These are phyloP conservation scores for Stictonetta naevosa DNA, from an alignment of 2,113 vertebrate species.

Conservation along the genomic window DNA sequence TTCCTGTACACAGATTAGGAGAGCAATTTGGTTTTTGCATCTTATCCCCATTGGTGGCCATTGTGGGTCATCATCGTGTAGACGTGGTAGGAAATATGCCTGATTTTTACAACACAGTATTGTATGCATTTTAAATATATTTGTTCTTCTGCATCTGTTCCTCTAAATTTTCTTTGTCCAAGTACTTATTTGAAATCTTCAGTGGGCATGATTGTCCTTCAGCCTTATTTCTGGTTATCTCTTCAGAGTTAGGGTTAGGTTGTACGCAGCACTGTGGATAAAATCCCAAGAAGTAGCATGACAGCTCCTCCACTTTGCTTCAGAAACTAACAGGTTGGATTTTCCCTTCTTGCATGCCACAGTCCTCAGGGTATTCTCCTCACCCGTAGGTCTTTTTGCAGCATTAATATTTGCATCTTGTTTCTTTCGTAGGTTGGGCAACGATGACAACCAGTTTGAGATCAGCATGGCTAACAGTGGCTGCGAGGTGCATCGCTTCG, in stretches of 20 bases:
- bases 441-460: constrained; percentile 84
- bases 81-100: background rate
- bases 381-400: background rate
- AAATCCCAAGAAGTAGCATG: background rate
- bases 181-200: background rate
- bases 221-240: background rate
- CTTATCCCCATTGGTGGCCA: background rate
- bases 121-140: background rate
- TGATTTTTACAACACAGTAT: background rate
- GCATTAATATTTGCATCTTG: background rate
- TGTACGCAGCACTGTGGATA: background rate
- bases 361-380: background rate
- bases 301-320: background rate
- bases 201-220: background rate
- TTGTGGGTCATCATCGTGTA: background rate
- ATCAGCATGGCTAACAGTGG: constrained; percentile 80
- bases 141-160: background rate
- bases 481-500: constrained; percentile 93
- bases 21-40: background rate
- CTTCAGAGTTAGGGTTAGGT: background rate
- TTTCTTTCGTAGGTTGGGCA: constrained; percentile 80
- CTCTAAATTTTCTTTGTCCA: background rate
- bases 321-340: background rate
- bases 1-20: background rate
- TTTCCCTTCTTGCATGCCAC: background rate